Base-by-base conservation (phyloP, 2,113 vertebrate genomes). In the Pedionomus torquatus region DNA sequence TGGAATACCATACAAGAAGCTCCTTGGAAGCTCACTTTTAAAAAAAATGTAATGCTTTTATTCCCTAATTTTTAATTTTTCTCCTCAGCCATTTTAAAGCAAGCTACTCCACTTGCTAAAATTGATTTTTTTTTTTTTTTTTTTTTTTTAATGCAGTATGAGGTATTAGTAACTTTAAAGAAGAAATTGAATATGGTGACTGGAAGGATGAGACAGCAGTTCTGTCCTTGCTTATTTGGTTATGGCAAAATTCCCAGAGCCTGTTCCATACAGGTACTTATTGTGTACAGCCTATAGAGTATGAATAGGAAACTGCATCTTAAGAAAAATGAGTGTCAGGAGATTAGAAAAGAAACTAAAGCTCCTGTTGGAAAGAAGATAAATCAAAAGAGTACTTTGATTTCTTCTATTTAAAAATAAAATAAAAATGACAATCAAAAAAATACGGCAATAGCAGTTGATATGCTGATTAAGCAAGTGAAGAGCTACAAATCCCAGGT, bases 221-320 rank as follows among this genome's bases (percentile, higher is more conserved):
- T 84, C 69, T 87, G 43, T 93, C 83, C 55, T 81, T 60, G 66
- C 55, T 81, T 86, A 58, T 41, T 95, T 91, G 77, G 24, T 87
- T 78, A 91, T 96, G 89, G 74, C 65, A 94, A 90, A 91, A 90
- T 96, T 94, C 86, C 85, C 71, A 92, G 92, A 93, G 21, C 51
- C 39, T 0, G 8, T 88, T 96, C 68, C 39, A 43, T 79, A 52
- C 44, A 90, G 55, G n/a, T 89, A 71, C 39, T 78, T 89, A 28
- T 23, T 92, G 24, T 75, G 15, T 46, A 55, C 44, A 86, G 39
- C 63, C 61, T 65, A 61, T 4, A 77, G 44, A 75, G 28, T 58
- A 89, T 46, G 90, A 96, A 71, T 41, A 81, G 58, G 66, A 84
- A 95, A 84, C 57, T 79, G 35, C 16, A 92, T 4, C 77, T 68